Evolutionary conservation across 1,140 invertebrate genomes (phyloP).

Genomic region (Argopecten irradians): DNA sequence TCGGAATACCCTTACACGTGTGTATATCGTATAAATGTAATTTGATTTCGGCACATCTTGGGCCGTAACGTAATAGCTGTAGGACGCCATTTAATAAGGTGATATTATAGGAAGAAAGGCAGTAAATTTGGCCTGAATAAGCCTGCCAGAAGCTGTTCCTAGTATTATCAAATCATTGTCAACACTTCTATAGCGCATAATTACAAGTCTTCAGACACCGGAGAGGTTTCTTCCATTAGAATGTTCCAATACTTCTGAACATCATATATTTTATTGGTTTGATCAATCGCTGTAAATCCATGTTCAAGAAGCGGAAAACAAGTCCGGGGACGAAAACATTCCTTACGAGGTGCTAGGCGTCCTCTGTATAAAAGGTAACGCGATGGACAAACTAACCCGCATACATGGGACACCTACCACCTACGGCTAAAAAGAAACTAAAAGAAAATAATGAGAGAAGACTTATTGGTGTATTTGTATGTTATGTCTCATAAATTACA

Average conservation of each 20-base stretch:
- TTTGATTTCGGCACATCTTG: neutral
- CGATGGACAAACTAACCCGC: neutral
- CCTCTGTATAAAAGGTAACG: neutral
- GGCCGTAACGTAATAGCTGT: neutral
- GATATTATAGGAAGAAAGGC: neutral
- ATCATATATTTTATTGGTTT: constrained; percentile 8
- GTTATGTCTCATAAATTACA: neutral
- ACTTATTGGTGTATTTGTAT: neutral
- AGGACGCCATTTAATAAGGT: neutral
- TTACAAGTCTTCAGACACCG: neutral
- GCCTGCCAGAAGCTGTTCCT: neutral
- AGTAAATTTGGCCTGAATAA: neutral
- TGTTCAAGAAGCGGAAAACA: constrained; percentile 1
- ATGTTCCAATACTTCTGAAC: neutral
- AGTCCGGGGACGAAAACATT: neutral
- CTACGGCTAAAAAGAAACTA: neutral
- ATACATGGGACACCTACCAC: neutral
- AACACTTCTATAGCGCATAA: neutral
- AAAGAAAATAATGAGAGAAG: neutral
- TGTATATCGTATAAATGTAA: neutral
- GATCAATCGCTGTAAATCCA: neutral
- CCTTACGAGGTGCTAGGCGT: neutral
- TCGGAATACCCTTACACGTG: neutral
- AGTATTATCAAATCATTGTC: constrained; percentile 11
- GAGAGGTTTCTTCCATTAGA: neutral